Conservation (phyloP, 2,113 vertebrate species). For the Alethe castanea region DNA sequence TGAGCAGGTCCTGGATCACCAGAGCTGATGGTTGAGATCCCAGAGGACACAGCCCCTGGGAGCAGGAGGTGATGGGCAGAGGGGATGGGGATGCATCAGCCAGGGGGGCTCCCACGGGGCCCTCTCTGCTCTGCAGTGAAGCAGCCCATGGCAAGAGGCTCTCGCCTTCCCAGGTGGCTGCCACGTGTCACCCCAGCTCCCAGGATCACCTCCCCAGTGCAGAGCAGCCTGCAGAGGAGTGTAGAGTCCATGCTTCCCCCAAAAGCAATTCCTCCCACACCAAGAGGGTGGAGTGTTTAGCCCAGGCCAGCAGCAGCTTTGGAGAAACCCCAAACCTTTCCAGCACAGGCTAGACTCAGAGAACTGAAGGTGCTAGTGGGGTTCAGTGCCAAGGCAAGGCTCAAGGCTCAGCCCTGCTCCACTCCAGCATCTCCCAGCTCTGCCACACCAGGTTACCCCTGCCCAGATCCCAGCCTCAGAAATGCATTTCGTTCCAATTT, state of each 20-base stretch:
- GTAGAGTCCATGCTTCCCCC: fast-evolving
- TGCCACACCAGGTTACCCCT: background rate
- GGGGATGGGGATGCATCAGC: background rate
- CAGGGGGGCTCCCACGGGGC: fast-evolving
- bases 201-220: fast-evolving
- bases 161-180: fast-evolving
- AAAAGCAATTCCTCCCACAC: background rate
- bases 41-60: background rate
- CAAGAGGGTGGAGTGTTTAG: background rate
- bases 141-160: background rate
- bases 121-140: background rate
- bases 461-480: background rate
- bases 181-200: fast-evolving
- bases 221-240: background rate
- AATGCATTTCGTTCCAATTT: background rate
- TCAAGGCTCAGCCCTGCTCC: background rate
- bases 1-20: background rate
- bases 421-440: background rate
- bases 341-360: background rate
- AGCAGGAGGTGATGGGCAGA: fast-evolving
- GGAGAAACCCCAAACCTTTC: background rate
- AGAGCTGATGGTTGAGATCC: background rate
- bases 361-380: background rate
- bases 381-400: background rate
- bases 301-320: background rate